Conservation (phyloP, 2,888 invertebrate genomes). For the Eudemis profundana region DNA sequence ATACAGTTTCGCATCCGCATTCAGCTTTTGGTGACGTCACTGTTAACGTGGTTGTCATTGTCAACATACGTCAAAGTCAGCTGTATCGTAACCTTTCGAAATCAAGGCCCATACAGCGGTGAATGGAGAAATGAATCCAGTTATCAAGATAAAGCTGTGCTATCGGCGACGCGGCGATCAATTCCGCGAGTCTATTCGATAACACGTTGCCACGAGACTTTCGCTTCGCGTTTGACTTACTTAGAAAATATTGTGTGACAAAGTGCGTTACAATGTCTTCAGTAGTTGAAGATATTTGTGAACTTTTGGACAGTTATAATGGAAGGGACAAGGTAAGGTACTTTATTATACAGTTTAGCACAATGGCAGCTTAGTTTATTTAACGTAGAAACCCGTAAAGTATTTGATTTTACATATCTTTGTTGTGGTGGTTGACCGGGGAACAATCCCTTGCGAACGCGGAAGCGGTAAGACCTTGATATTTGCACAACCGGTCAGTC, state of each 20-base stretch:
- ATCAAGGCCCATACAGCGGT: constrained; percentile 56
- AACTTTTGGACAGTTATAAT: constrained; percentile 91
- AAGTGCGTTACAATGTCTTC: constrained; percentile 66
- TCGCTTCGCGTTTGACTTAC: constrained; percentile 13
- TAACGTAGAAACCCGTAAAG: not conserved
- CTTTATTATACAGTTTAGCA: not conserved
- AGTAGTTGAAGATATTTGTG: constrained; percentile 86
- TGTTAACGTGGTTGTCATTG: constrained; percentile 64
- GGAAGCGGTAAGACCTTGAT: constrained; percentile 66
- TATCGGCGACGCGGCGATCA: constrained; percentile 54
- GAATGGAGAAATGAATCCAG: constrained; percentile 72
- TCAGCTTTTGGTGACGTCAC: not conserved
- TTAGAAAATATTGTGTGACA: constrained; percentile 38
- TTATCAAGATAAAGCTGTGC: constrained; percentile 61
- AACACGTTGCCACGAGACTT: constrained; percentile 41
- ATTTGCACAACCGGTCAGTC: constrained; percentile 57
- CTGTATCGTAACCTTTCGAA: constrained; percentile 68
- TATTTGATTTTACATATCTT: not conserved
- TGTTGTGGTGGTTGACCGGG: not conserved
- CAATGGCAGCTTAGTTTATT: not conserved
- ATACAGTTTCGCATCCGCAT: not conserved
- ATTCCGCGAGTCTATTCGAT: constrained; percentile 19
- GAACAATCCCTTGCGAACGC: constrained; percentile 55
- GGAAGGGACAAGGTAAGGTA: constrained; percentile 93
- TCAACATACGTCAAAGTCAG: constrained; percentile 56